Evolutionary conservation across 1,140 invertebrate genomes (phyloP), one percentile per base, ranked within the genome.

Genomic region (Eumaeus atala): DNA sequence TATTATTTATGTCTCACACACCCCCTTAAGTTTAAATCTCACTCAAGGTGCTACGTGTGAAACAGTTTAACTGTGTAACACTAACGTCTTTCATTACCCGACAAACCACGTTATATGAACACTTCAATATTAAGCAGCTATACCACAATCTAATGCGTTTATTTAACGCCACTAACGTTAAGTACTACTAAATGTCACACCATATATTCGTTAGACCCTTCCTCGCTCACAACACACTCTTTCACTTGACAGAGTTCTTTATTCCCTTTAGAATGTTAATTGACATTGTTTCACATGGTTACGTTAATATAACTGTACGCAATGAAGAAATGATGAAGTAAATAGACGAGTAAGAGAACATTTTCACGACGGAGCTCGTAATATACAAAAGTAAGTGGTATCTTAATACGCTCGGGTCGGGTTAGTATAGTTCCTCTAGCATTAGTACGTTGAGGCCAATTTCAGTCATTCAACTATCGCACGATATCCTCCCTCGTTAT

Each of bases 131-230:
- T 77, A 72, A 73, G 60, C 67, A 71, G 71, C 66, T 69, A 68
- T 55, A 34, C 65, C 66, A 74, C 72, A 59, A 71, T 74, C 56
- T 76, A 66, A 74, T 66, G 65, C 62, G 54, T 69, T 68, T 61
- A 77, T 72, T 77, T 71, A 75, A 78, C 71, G 56, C 54, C 66
- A 67, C 62, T 59, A 64, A 67, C 60, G 56, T 73, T 77, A 77
- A 78, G 64, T 78, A 70, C 65, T 54, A 74, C 74, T 79, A 74
- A 75, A 74, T 70, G 74, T 83, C 72, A 72, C 67, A 57, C 69
- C 65, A 74, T 80, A 74, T 69, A 71, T 78, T 77, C 66, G 72
- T 80, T 72, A 77, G 67, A 62, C 52, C 57, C 67, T 62, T 60
- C 58, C 54, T 62, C 66, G 61, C 62, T 62, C 55, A 65, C 66